Conservation (phyloP, 53 echinoderm and acorn worm genomes). For the Hippasteria phrygiana region DNA sequence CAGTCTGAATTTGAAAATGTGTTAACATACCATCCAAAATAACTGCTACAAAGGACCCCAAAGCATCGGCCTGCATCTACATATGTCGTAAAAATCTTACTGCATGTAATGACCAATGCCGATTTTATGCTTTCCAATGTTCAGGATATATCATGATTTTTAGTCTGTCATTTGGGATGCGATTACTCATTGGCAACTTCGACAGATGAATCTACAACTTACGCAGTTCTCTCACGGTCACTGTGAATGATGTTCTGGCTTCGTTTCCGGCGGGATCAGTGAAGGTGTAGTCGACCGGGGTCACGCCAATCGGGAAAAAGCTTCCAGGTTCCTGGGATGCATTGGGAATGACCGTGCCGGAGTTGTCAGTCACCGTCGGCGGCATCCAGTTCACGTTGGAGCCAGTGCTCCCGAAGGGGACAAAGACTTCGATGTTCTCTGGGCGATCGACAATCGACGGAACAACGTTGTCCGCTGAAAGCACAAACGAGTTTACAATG, state of each 20-base stretch:
- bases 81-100: no score
- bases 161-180: no score
- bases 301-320: slow-evolving; percentile 43
- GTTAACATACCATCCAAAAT: no score
- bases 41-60: no score
- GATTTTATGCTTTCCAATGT: no score
- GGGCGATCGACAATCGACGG: slow-evolving; percentile 57
- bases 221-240: slow-evolving; percentile 51
- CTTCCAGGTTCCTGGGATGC: slow-evolving; percentile 44
- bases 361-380: slow-evolving; percentile 72
- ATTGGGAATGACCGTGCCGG: slow-evolving; percentile 43
- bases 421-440: slow-evolving; percentile 43
- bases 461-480: slow-evolving; percentile 37
- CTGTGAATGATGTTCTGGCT: slow-evolving; percentile 40
- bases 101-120: no score
- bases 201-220: background rate
- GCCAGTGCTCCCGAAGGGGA: slow-evolving; percentile 61
- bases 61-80: no score
- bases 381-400: slow-evolving; percentile 53
- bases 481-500: background rate
- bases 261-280: slow-evolving; percentile 58
- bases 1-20: no score
- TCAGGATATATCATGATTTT: no score
- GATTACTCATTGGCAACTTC: background rate
- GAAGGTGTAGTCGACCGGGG: slow-evolving; percentile 32